Evolutionary conservation across 2,888 invertebrate genomes (phyloP).

Genomic region (Lithophane socia): DNA sequence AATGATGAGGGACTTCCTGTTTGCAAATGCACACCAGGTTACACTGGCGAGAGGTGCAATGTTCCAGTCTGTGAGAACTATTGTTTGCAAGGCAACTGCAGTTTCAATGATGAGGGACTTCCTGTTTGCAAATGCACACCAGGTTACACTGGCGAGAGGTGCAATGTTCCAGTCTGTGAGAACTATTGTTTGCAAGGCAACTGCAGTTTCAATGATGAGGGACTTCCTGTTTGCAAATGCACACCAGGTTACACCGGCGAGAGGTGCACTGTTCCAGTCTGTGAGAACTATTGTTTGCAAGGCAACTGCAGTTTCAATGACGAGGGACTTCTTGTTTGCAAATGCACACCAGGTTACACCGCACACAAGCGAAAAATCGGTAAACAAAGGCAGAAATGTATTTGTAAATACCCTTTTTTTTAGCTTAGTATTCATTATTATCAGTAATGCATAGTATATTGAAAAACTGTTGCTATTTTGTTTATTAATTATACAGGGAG

Average conservation of each 20-base stretch:
- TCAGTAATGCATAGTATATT: no score
- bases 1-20: not conserved
- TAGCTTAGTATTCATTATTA: no score
- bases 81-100: not conserved
- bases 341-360: no score
- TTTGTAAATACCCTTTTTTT: no score
- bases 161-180: not conserved
- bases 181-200: not conserved
- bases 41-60: not conserved
- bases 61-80: not conserved
- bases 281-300: not conserved
- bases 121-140: not conserved
- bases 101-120: not conserved
- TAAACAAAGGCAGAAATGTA: no score
- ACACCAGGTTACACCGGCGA: not conserved
- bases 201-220: not conserved
- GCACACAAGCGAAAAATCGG: no score
- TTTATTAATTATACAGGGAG: no score
- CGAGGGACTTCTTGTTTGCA: not conserved
- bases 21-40: not conserved
- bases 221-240: not conserved
- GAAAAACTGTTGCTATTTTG: no score
- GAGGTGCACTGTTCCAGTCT: not conserved
- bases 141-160: not conserved
- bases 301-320: not conserved